Conservation (phyloP, 2,797 vertebrate genomes). For the Eremophila alpestris region DNA sequence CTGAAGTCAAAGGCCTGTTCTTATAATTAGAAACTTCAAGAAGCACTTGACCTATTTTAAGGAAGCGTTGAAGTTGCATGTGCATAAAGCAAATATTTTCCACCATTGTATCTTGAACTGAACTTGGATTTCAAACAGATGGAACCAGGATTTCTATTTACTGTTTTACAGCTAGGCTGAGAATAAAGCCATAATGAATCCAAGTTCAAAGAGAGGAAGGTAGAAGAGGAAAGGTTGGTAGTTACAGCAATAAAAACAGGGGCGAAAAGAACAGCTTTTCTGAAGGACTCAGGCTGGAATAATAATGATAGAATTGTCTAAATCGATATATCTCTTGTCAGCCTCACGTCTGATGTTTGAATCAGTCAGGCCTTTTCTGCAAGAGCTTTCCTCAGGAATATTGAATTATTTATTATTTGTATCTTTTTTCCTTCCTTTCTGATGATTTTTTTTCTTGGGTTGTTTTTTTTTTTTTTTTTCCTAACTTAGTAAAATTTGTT, state of each 20-base stretch:
- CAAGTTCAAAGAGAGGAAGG: slow-evolving; percentile 71
- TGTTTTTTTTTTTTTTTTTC: neutral
- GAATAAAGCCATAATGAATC: slow-evolving; percentile 74
- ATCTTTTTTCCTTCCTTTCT: slow-evolving; percentile 77
- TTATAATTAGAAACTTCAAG: slow-evolving; percentile 67
- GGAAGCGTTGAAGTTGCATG: neutral
- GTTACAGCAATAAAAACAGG: slow-evolving; percentile 77
- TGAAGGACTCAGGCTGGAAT: slow-evolving; percentile 80
- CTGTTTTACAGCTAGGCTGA: slow-evolving; percentile 56
- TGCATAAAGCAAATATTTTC: slow-evolving; percentile 38
- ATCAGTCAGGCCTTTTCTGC: slow-evolving; percentile 82
- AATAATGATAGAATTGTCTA: slow-evolving; percentile 86
- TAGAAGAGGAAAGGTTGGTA: slow-evolving; percentile 70
- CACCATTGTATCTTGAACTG: neutral
- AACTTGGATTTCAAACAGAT: neutral
- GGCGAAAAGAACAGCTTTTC: slow-evolving; percentile 77
- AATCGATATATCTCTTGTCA: slow-evolving; percentile 86
- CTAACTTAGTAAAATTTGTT: slow-evolving; percentile 82
- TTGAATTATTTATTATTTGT: slow-evolving; percentile 90
- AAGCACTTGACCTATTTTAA: slow-evolving; percentile 51
- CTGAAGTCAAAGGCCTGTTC: slow-evolving; percentile 24
- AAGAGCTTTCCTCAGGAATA: slow-evolving; percentile 82
- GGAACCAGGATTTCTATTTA: slow-evolving; percentile 50
- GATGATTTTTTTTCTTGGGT: slow-evolving; percentile 65
- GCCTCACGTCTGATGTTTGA: slow-evolving; percentile 84